These are phyloP conservation scores for Zosterops japonicus DNA, from an alignment of 2,113 vertebrate genomes.

Conservation along the genomic window DNA sequence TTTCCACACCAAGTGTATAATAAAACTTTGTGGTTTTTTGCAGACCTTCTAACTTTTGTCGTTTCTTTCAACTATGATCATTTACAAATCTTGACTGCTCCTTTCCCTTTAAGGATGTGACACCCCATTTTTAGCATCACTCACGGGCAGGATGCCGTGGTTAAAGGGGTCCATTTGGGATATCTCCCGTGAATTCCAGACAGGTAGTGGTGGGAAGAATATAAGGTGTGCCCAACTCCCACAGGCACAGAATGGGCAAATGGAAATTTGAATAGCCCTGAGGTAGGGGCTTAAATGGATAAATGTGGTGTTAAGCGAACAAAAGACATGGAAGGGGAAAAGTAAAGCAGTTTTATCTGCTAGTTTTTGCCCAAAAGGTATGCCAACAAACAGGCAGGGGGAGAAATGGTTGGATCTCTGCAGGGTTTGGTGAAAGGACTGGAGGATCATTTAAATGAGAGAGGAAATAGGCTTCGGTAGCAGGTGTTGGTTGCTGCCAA, in stretches of 20 bases:
- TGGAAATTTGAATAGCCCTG: neutral
- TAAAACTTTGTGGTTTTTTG: neutral
- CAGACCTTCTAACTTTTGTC: accelerated
- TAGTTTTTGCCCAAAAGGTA: neutral
- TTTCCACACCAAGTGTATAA: neutral
- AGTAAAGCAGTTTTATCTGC: neutral
- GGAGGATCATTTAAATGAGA: neutral
- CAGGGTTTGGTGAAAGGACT: neutral
- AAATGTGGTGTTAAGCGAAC: neutral
- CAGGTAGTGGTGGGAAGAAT: neutral
- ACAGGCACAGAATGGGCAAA: neutral
- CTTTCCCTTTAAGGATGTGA: neutral
- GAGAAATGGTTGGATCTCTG: neutral
- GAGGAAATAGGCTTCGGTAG: neutral
- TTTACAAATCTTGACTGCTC: neutral
- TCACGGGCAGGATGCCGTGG: too few relatives aligned
- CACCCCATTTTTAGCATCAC: neutral
- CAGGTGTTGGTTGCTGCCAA: neutral
- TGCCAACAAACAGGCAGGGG: neutral
- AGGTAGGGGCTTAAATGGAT: neutral
- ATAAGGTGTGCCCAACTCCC: neutral
- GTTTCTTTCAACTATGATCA: neutral
- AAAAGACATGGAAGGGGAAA: neutral
- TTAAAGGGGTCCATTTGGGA: neutral
- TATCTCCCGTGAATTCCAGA: neutral